A percentile compares a stretch with the other conserved stretches of the same genome.
phyloP scores from a whole-genome alignment of 2,113 vertebrate species.

The Paralichthys olivaceus region DNA sequence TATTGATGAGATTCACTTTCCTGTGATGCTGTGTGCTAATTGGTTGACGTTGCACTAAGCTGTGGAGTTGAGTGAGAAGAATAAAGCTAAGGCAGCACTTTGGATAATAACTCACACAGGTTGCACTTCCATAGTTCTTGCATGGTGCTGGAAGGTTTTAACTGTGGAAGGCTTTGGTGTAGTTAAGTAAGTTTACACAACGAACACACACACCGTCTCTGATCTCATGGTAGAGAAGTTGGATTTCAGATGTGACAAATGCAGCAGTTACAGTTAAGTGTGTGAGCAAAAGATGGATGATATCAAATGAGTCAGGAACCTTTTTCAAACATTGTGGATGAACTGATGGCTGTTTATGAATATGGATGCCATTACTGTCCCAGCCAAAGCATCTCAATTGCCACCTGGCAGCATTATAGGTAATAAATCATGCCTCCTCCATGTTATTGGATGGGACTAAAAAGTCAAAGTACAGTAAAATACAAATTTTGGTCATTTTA shows the following conservation, averaged over 20 bases:
- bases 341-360: not conserved
- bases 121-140: not conserved
- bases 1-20: constrained; percentile 71
- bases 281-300: not conserved
- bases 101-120: constrained; percentile 11
- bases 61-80: constrained; percentile 13
- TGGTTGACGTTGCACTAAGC: constrained; percentile 40
- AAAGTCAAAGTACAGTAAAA: too few relatives aligned
- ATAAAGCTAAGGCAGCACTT: constrained; percentile 9
- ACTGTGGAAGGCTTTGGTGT: not conserved
- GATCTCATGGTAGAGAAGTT: too few relatives aligned
- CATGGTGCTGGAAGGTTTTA: too few relatives aligned
- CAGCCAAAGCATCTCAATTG: too few relatives aligned
- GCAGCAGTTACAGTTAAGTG: not conserved
- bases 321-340: not conserved
- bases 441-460: too few relatives aligned
- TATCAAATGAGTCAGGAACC: not conserved
- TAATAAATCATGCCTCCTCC: too few relatives aligned
- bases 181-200: not conserved
- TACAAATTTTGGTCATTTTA: too few relatives aligned
- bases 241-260: not conserved
- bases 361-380: not conserved
- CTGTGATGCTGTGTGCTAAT: constrained; percentile 64
- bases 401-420: too few relatives aligned
- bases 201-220: not conserved